Evolutionary conservation across 2,888 invertebrate genomes (phyloP).

Genomic region (Chironomus tentans): DNA sequence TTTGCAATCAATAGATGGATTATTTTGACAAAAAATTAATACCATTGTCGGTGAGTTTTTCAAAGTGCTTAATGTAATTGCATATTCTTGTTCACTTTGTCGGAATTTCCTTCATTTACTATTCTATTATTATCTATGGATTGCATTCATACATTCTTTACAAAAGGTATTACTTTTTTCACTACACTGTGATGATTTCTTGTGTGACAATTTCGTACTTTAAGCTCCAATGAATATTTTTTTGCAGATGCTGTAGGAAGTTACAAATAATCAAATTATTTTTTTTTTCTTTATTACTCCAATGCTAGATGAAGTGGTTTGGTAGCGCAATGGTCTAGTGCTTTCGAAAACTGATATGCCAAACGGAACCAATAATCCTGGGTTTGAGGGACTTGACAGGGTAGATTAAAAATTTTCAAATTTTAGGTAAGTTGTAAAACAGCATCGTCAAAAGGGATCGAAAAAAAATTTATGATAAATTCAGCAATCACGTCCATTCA

Average conservation of each 20-base stretch:
- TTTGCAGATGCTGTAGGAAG: neutral
- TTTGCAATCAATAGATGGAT: neutral
- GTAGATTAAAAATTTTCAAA: too few species aligned
- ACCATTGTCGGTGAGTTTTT: neutral
- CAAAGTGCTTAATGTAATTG: slow-evolving; percentile 17
- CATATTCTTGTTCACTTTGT: slow-evolving; percentile 19
- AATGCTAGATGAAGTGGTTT: too few species aligned
- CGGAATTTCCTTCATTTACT: neutral
- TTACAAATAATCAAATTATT: neutral
- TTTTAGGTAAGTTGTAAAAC: too few species aligned
- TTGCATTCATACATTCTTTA: neutral
- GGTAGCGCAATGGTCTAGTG: too few species aligned
- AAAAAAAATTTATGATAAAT: too few species aligned
- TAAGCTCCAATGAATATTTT: neutral
- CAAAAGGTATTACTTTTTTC: neutral
- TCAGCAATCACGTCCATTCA: too few species aligned
- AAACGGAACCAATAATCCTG: too few species aligned
- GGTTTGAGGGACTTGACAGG: too few species aligned
- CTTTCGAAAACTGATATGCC: too few species aligned
- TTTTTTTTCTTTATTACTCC: too few species aligned
- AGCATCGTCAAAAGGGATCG: too few species aligned
- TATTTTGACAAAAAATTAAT: neutral
- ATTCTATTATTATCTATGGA: neutral
- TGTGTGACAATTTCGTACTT: neutral
- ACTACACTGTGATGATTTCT: neutral